Base-by-base conservation (phyloP, 2,113 vertebrate species). In the Sander lucioperca region DNA sequence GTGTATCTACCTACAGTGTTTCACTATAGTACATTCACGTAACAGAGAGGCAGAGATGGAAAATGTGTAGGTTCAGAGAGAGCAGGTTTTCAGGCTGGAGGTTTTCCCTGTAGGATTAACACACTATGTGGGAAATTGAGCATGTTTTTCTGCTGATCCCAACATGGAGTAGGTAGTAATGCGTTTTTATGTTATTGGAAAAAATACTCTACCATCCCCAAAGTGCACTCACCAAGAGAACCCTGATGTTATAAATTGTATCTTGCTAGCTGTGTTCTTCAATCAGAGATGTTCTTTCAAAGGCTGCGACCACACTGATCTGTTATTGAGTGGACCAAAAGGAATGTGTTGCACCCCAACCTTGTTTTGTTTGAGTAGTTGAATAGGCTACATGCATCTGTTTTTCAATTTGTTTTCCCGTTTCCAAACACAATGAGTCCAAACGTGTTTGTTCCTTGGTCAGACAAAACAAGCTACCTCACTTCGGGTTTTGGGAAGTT, bases 51-150 rank as follows among this genome's bases (percentile, higher is more conserved):
- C 50, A 33, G 25, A 75, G 67, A 74, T 66, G 66, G 48, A 76
- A 79, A 84, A 86, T 76, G 75, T 83, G 79, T 78, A 75, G 77
- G 71, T 83, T 86, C 53, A 43, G n/a, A 50, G 43, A 66, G 27
- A 74, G 73, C 50, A 51, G 73, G 59, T 86, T 83, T 82, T 71
- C 43, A 59, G 59, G 70, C 62, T 61, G 6, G 9, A 66, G 81
- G 56, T 57, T 84, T 79, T 84, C 80, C 59, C 76, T 69, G 54
- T 30, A 74, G 84, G 72, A 82, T 71, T 56, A 8, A 5, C 12
- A 30, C 18, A 5, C 47, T 62, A 45, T 47, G 45, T 68, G 77
- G 63, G 33, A 75, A 81, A 74, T 0, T 45, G 64, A 84, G 43
- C 0, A 12, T 61, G 68, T 48, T 80, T 72, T 43, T 62, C 47